Conservation (phyloP, 1,140 invertebrate species). For the Battus philenor region DNA sequence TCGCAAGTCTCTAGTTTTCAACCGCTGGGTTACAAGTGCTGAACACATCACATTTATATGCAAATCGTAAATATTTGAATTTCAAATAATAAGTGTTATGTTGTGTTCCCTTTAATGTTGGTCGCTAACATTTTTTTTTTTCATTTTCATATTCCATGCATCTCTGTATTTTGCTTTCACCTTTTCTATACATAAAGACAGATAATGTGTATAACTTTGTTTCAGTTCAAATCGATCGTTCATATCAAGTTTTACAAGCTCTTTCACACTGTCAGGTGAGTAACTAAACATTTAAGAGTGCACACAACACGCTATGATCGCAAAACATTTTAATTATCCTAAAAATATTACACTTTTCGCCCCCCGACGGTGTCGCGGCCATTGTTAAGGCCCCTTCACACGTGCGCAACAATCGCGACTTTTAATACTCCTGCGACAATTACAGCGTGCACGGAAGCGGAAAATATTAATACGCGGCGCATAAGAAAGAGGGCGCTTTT, state of each 20-base stretch:
- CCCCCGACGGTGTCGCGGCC: constrained; percentile 15
- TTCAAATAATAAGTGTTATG: too few relatives aligned
- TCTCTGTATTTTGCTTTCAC: too few relatives aligned
- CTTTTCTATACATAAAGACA: too few relatives aligned
- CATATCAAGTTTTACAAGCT: background rate
- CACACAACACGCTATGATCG: background rate
- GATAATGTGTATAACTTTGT: background rate
- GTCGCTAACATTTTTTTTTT: too few relatives aligned
- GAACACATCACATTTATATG: too few relatives aligned
- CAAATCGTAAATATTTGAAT: too few relatives aligned
- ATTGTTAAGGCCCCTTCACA: constrained; percentile 28
- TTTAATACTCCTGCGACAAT: constrained; percentile 64
- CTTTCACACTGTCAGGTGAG: background rate
- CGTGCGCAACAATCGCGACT: constrained; percentile 48
- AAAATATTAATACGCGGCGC: constrained; percentile 60
- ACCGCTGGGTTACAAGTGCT: too few relatives aligned
- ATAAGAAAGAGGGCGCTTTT: constrained; percentile 37
- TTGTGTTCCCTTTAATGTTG: too few relatives aligned
- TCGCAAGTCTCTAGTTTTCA: too few relatives aligned
- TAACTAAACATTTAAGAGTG: too few relatives aligned
- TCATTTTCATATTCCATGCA: too few relatives aligned
- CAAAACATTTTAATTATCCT: constrained; percentile 14
- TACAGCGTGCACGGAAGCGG: constrained; percentile 54
- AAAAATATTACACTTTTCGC: constrained; percentile 21
- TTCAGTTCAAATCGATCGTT: background rate